A percentile compares a stretch with the other conserved stretches of the same genome.
Conservation (phyloP, 37 sponge, comb jelly and placozoan species). For the Halichondria panicea region DNA sequence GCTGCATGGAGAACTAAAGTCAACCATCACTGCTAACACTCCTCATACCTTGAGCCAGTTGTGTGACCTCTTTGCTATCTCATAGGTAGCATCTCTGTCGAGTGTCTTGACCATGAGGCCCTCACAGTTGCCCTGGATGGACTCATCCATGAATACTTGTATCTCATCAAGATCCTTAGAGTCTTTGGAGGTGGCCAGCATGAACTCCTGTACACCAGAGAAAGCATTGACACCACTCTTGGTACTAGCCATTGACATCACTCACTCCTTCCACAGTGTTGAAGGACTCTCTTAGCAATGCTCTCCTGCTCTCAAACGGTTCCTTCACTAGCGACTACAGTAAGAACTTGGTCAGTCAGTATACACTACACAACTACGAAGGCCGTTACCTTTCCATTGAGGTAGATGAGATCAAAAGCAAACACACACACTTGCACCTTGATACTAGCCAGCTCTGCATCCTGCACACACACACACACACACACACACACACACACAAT, state of each 20-base stretch:
- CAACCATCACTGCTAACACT: neutral
- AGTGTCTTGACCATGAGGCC: constrained; percentile 99
- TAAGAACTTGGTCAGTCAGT: neutral
- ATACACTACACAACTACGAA: neutral
- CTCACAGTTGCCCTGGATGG: constrained; percentile 96
- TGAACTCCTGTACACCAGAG: constrained; percentile 71
- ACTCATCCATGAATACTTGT: constrained; percentile 88
- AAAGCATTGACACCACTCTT: neutral
- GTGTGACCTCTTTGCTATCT: constrained; percentile 94
- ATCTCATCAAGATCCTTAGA: constrained; percentile 81
- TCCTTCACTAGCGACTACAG: constrained; percentile 82
- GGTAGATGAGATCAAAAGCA: constrained; percentile 94
- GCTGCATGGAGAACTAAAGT: constrained; percentile 18
- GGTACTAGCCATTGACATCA: neutral
- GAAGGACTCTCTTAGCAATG: constrained; percentile 82
- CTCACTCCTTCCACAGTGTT: constrained; percentile 89
- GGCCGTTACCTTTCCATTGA: constrained; percentile 96
- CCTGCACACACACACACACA: constrained; percentile 49
- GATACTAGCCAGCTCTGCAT: constrained; percentile 79
- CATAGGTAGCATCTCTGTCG: constrained; percentile 94
- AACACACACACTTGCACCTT: constrained; percentile 97
- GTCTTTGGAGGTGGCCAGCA: constrained; percentile 75
- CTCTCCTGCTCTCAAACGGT: constrained; percentile 76
- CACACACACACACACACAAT: neutral
- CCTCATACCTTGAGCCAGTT: constrained; percentile 97